Base-by-base conservation (phyloP, 2,113 vertebrate species). In the Sialia sialis region DNA sequence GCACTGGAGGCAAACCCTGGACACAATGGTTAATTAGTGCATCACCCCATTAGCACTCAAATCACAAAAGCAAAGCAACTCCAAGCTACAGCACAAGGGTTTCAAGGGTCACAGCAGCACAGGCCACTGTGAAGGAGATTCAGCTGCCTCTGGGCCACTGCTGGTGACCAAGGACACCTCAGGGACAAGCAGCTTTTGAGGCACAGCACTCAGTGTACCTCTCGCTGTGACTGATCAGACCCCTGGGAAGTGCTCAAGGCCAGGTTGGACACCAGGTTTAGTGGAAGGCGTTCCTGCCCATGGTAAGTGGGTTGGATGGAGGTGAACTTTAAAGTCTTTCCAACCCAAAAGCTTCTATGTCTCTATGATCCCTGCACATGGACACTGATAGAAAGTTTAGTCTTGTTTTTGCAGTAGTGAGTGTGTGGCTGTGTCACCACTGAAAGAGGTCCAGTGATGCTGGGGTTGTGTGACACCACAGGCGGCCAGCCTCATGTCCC, bases 201-300 rank as follows among this genome's bases (percentile, higher is more conserved):
- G 38, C 8, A n/a, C 36, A 29, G 56, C 13, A 17, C 43, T 38
- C 36, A 3, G 9, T 41, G 55, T 3, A 51, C 7, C 32, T 34
- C 30, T 60, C 0, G 0, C 43, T 74, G 64, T 7, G 52, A 60
- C 32, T 0, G 0, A 27, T 54, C 21, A 12, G 23, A 7, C 4
- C 30, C 17, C 43, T 32, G 51, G 36, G 66, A 48, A 58, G 25
- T 8, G 49, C 36, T 41, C 34, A 8, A 32, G 66, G 30, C 30
- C 48, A 39, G 19, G 29, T 0, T 30, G 66, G 56, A 30, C n/a
- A 13, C 36, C 32, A 32, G 67, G 9, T 80, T 80, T 2, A 32
- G 36, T 32, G 51, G 36, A 22, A 66, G 17, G 14, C 56, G 36
- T 32, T 22, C 58, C 32, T 64, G 51, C 36, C 17, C 58, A 19